Evolutionary conservation across 2,797 vertebrate genomes (phyloP).

Genomic region (Gadopsis bispinosus): DNA sequence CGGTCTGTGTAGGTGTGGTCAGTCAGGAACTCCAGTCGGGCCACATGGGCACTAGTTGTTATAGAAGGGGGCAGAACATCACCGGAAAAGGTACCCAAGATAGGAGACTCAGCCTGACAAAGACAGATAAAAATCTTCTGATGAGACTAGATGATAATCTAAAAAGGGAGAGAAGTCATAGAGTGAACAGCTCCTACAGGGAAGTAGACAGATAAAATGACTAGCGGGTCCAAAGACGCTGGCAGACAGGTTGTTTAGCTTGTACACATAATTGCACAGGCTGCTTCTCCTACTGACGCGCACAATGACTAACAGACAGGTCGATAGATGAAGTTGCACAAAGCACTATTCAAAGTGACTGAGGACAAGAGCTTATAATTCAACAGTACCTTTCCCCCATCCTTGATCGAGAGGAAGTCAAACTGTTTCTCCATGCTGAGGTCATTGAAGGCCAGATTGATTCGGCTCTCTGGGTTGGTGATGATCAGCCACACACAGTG

Average conservation of each 20-base stretch:
- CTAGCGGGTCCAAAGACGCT: constrained; percentile 1
- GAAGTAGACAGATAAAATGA: background rate
- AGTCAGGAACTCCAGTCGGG: constrained; percentile 96
- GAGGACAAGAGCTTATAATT: constrained; percentile 25
- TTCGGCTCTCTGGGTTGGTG: constrained; percentile 93
- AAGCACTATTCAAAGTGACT: constrained; percentile 30
- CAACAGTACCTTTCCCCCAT: constrained; percentile 88
- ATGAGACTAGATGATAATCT: constrained; percentile 20
- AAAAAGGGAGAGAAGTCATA: background rate
- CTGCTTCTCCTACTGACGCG: constrained; percentile 16
- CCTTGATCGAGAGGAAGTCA: constrained; percentile 97
- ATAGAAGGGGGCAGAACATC: constrained; percentile 93
- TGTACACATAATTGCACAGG: constrained; percentile 24
- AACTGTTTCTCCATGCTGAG: constrained; percentile 99
- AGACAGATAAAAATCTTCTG: constrained; percentile 7
- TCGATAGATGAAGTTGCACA: constrained; percentile 19
- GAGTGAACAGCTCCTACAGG: background rate
- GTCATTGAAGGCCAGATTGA: constrained; percentile 98
- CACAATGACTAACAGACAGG: constrained; percentile 15
- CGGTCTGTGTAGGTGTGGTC: constrained; percentile 98
- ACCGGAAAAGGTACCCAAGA: constrained; percentile 96
- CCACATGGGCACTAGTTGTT: constrained; percentile 94
- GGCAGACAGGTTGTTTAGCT: constrained; percentile 27
- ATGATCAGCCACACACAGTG: constrained; percentile 99
- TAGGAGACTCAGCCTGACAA: constrained; percentile 90